Conservation (phyloP, 2,113 vertebrate genomes). For the Phainopepla nitens region DNA sequence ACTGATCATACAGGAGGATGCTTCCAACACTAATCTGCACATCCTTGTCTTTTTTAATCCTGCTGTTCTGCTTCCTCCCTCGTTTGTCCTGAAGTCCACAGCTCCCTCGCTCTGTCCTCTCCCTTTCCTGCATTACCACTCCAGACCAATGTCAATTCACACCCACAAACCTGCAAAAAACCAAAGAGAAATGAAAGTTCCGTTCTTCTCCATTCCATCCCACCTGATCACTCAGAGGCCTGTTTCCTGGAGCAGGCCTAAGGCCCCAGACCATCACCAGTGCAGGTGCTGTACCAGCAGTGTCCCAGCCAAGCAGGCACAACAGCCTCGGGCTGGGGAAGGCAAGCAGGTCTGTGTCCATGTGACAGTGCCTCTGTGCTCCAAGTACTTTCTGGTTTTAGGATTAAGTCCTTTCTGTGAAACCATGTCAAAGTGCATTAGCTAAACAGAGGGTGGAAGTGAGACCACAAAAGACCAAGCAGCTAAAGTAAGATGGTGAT, state of each 20-base stretch:
- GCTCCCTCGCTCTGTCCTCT: neutral
- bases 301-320: neutral
- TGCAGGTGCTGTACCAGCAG: neutral
- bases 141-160: neutral
- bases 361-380: accelerated
- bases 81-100: neutral
- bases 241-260: neutral
- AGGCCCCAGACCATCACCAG: neutral
- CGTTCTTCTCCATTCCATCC: neutral
- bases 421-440: neutral
- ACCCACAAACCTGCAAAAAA: neutral
- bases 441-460: neutral
- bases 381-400: neutral
- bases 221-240: neutral
- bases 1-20: neutral
- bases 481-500: neutral
- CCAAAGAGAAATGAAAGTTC: neutral
- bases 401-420: neutral
- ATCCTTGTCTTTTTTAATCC: neutral
- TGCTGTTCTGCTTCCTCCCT: neutral
- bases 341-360: neutral
- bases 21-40: neutral
- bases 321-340: neutral
- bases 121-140: neutral
- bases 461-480: neutral